These are phyloP conservation scores for Ernsta delagoae DNA, from an alignment of 2,888 invertebrate genomes.

Conservation along the genomic window DNA sequence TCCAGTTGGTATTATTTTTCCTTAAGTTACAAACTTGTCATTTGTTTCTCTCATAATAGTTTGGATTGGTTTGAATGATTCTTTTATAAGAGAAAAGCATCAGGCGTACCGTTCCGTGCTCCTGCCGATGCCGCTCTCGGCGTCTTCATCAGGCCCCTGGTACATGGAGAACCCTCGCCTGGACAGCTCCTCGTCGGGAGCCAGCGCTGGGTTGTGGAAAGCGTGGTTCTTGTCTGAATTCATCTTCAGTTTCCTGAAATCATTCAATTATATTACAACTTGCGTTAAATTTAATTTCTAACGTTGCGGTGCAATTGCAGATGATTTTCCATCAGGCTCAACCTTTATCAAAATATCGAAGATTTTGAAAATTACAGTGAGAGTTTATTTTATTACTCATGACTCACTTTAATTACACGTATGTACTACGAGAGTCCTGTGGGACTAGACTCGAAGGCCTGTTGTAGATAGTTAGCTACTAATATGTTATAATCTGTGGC, in stretches of 20 bases:
- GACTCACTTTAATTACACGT: too few relatives aligned
- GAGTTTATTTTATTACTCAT: too few relatives aligned
- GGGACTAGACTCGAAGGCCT: too few relatives aligned
- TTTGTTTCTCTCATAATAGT: too few relatives aligned
- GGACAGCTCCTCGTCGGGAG: conserved; percentile 84
- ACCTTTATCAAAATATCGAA: neutral
- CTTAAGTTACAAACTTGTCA: too few relatives aligned
- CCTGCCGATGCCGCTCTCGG: conserved; percentile 66
- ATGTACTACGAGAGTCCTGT: too few relatives aligned
- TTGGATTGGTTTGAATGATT: too few relatives aligned
- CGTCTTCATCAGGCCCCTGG: conserved; percentile 66
- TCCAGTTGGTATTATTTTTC: too few relatives aligned
- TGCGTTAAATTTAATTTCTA: neutral
- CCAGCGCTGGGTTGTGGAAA: conserved; percentile 81
- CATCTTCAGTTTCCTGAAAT: conserved; percentile 68
- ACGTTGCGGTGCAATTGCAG: neutral
- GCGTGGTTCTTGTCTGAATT: conserved; percentile 73
- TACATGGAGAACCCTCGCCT: conserved; percentile 86
- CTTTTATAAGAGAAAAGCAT: neutral
- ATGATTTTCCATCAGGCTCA: neutral
- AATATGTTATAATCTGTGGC: too few relatives aligned
- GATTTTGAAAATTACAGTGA: too few relatives aligned
- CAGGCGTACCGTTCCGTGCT: conserved; percentile 59
- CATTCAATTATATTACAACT: neutral
- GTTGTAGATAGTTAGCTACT: too few relatives aligned